A percentile compares a stretch with the other conserved stretches of the same genome.
Conservation (phyloP, 2,888 invertebrate species). For the Andrena trimmerana region DNA sequence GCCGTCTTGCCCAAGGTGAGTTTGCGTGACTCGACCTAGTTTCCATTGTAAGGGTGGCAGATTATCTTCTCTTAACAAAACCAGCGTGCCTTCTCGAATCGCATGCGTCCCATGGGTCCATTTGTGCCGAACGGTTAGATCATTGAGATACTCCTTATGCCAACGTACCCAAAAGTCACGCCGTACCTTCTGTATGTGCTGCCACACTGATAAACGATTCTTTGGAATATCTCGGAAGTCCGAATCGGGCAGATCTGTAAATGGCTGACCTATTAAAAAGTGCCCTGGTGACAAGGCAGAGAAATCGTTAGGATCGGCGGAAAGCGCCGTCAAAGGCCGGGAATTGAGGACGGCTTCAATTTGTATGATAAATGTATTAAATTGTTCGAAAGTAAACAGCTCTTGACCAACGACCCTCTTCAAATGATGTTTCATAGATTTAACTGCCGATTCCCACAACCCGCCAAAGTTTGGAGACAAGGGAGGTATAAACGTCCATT, state of each 20-base stretch:
- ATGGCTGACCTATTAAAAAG: constrained; percentile 25
- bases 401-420: neutral
- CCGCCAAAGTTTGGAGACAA: neutral
- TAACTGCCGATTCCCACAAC: neutral
- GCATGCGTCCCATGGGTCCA: neutral
- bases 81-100: neutral
- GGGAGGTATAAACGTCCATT: neutral
- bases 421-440: neutral
- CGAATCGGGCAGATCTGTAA: neutral
- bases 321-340: constrained; percentile 16
- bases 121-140: neutral
- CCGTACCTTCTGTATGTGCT: neutral
- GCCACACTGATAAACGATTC: neutral
- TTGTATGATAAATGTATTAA: neutral
- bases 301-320: constrained; percentile 26
- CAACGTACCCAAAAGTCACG: constrained; percentile 15
- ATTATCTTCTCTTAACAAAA: neutral
- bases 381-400: neutral
- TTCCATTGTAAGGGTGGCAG: neutral
- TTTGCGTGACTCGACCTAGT: neutral
- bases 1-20: neutral
- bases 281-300: constrained; percentile 17
- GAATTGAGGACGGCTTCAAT: constrained; percentile 8
- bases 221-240: neutral
- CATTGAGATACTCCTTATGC: constrained; percentile 6